Conservation (phyloP, 2,797 vertebrate genomes). For the Poeciliopsis gracilis region DNA sequence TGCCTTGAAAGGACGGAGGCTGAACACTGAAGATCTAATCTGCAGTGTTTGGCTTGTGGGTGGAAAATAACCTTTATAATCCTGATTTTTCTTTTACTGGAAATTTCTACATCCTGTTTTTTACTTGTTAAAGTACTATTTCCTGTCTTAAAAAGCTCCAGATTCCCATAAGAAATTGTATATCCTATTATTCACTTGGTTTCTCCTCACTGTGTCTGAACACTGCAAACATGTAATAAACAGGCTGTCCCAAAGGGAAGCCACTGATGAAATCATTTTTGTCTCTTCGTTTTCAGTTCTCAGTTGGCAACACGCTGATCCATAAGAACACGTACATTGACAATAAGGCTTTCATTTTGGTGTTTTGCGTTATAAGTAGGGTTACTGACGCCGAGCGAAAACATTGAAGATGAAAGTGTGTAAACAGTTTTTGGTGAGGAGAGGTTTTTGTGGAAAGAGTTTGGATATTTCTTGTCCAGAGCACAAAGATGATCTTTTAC, state of each 20-base stretch:
- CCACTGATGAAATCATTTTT: constrained; percentile 46
- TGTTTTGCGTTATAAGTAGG: neutral
- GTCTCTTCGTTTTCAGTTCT: constrained; percentile 30
- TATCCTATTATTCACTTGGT: constrained; percentile 67
- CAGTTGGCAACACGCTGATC: neutral
- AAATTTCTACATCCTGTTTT: constrained; percentile 47
- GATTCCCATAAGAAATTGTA: constrained; percentile 62
- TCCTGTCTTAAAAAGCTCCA: constrained; percentile 57
- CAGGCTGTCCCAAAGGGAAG: constrained; percentile 64
- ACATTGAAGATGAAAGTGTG: neutral
- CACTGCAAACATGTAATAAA: constrained; percentile 76
- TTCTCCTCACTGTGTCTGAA: constrained; percentile 69
- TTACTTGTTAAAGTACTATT: constrained; percentile 42
- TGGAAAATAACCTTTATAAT: constrained; percentile 54
- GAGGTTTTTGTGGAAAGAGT: neutral
- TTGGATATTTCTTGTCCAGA: neutral
- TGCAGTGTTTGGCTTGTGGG: constrained; percentile 47
- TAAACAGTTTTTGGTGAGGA: too few species aligned
- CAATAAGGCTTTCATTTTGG: neutral
- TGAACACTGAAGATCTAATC: constrained; percentile 50
- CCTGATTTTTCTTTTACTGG: constrained; percentile 45
- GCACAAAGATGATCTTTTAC: neutral
- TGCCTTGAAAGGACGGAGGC: constrained; percentile 1
- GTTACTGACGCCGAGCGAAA: neutral
- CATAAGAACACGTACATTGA: neutral